These are phyloP conservation scores for Perizoma flavofasciatum DNA, from an alignment of 2,888 invertebrate genomes.

Conservation along the genomic window DNA sequence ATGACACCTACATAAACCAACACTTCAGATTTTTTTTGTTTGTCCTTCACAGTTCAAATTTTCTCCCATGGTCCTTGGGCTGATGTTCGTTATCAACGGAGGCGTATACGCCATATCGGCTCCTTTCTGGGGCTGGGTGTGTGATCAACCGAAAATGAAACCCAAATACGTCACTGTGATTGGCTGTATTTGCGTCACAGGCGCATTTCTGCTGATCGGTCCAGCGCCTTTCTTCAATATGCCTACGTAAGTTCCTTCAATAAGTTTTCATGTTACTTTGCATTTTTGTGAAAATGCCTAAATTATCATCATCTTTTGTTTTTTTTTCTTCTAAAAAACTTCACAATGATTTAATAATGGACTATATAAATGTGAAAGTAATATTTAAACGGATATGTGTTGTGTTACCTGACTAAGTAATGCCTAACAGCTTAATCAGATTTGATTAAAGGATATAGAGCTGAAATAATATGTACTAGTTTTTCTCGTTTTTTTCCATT, in stretches of 20 bases:
- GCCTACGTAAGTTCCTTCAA: conserved; percentile 77
- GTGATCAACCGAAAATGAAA: conserved; percentile 85
- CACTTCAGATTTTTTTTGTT: not conserved
- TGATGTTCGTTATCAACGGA: conserved; percentile 94
- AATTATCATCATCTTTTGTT: too few species aligned
- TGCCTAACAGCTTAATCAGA: too few species aligned
- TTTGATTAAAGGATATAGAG: too few species aligned
- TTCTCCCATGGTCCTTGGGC: conserved; percentile 87
- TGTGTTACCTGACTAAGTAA: too few species aligned
- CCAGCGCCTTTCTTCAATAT: conserved; percentile 90
- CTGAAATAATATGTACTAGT: too few species aligned
- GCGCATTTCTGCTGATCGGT: conserved; percentile 90
- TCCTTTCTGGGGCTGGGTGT: conserved; percentile 91
- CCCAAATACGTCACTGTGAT: conserved; percentile 88
- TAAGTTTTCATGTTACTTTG: not conserved
- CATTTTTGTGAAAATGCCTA: too few species aligned
- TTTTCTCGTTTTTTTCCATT: too few species aligned
- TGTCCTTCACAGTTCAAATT: conserved; percentile 82
- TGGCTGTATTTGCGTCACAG: conserved; percentile 87
- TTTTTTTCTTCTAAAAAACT: too few species aligned
- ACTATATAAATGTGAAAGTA: too few species aligned
- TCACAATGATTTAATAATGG: too few species aligned
- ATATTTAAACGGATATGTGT: too few species aligned
- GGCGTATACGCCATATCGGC: conserved; percentile 91
- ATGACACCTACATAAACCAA: too few species aligned